Conservation (phyloP, 2,888 invertebrate genomes). For the Cryptocephalus primarius region DNA sequence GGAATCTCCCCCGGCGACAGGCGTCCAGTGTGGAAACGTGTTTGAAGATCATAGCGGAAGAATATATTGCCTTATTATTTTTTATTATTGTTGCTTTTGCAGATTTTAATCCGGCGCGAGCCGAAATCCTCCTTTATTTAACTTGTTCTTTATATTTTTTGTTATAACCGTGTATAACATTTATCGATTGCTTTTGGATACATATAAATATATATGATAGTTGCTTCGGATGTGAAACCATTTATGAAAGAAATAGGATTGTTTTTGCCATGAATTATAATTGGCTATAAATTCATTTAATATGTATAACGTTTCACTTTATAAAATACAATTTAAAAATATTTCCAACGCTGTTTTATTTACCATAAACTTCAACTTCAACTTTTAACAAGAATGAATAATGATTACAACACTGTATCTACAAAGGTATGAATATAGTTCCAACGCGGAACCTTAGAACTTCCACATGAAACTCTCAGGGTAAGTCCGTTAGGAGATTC, state of each 20-base stretch:
- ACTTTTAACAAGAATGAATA: too few relatives aligned
- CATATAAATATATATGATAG: conserved; percentile 13
- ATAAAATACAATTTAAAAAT: conserved; percentile 12
- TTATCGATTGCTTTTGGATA: conserved; percentile 14
- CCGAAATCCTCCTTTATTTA: conserved; percentile 19
- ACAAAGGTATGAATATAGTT: too few relatives aligned
- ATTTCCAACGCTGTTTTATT: neutral
- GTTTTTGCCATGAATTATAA: conserved; percentile 20
- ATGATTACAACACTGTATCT: too few relatives aligned
- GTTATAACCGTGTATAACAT: conserved; percentile 1
- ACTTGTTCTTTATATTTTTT: conserved; percentile 10
- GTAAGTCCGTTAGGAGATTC: too few relatives aligned
- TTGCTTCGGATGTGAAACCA: conserved; percentile 12
- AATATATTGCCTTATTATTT: conserved; percentile 20
- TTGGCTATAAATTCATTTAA: too few relatives aligned
- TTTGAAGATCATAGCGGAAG: neutral
- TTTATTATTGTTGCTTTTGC: conserved; percentile 25
- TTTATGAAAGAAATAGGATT: conserved; percentile 21
- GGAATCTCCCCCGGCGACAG: neutral
- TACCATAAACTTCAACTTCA: neutral
- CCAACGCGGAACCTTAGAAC: too few relatives aligned
- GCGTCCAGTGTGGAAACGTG: neutral
- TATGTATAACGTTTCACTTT: conserved; percentile 6
- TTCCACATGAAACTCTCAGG: too few relatives aligned
- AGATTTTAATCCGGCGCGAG: conserved; percentile 24